phyloP scores from a whole-genome alignment of 23 tunicate species.

The Trididemnum clinides region DNA sequence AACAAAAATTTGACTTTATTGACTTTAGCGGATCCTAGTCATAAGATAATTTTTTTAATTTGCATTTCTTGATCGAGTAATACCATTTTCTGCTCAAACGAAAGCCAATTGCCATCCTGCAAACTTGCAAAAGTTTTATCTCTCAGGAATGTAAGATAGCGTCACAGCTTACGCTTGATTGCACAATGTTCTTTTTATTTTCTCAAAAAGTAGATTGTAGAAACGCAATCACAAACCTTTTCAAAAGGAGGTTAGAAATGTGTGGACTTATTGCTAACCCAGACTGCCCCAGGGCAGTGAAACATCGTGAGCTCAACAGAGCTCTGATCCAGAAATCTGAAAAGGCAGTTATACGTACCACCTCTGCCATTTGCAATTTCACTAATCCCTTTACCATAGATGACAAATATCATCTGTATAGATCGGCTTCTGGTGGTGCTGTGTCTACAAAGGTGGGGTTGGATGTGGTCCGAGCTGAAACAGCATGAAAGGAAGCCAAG shows the following conservation, averaged over 20 bases:
- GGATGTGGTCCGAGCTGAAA: not conserved
- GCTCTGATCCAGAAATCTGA: not conserved
- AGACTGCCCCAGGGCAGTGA: not conserved
- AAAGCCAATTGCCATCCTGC: too few species aligned
- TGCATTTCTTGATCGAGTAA: too few species aligned
- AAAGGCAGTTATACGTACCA: not conserved
- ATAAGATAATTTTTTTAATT: too few species aligned
- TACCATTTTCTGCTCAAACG: too few species aligned
- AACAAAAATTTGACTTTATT: too few species aligned
- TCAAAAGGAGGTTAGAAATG: not conserved
- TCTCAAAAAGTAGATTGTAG: too few species aligned
- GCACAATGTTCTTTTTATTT: too few species aligned
- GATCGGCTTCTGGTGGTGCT: not conserved
- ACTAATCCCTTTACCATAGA: not conserved
- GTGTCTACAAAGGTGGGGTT: not conserved
- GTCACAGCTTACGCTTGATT: too few species aligned
- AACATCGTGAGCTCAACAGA: not conserved
- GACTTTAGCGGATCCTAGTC: too few species aligned
- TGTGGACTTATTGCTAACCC: not conserved
- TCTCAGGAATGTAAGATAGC: too few species aligned
- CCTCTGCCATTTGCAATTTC: not conserved
- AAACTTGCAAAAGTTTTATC: too few species aligned
- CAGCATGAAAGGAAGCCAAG: not conserved
- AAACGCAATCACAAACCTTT: too few species aligned
- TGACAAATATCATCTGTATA: not conserved